Evolutionary conservation across 2,888 invertebrate genomes (phyloP), one percentile per base, ranked within the genome.

Genomic region (Punctoribates punctum): DNA sequence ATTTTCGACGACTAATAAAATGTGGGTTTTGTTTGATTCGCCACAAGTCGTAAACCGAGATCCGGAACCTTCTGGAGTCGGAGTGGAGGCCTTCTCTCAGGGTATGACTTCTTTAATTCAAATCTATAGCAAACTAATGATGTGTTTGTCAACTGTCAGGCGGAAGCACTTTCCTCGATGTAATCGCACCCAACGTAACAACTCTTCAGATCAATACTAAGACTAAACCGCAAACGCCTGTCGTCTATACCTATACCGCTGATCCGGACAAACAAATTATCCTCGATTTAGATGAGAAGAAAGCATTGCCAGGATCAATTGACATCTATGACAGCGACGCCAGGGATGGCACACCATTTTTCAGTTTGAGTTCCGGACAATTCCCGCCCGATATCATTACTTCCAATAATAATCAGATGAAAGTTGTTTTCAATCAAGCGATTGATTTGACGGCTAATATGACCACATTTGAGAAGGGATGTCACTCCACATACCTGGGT

Each of bases 381-480:
- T 72, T 13, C 20, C 72, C 72, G 25, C 72, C 72, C 42, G 48
- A 72, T 72, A 72, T 72, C 25, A 72, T 72, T 42, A 38, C 72
- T 13, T 42, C 46, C 1, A 72, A 72, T 72, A 17, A 1, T 0
- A 72, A 25, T 23, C 48, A 72, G 25, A 15, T 72, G 48, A 72
- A 72, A 25, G 15, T 48, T 8, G 72, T 25, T 15, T 72, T 72
- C 27, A 72, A 72, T 48, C 72, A 72, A 72, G 25, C 8, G 3
- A 25, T 27, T 20, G 48, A 46, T 48, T 48, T 72, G 8, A 46
- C 25, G 15, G 3, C 11, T 3, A 72, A 25, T 70, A 1, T 72
- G 8, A 25, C 15, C 1, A 15, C 20, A 20, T 23, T 70, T 5
- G 1, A 3, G 1, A 72, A 25, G 3, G 72, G 72, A 9, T 72